These are phyloP conservation scores for Salarias fasciatus DNA, from an alignment of 2,797 vertebrate species.

Conservation along the genomic window DNA sequence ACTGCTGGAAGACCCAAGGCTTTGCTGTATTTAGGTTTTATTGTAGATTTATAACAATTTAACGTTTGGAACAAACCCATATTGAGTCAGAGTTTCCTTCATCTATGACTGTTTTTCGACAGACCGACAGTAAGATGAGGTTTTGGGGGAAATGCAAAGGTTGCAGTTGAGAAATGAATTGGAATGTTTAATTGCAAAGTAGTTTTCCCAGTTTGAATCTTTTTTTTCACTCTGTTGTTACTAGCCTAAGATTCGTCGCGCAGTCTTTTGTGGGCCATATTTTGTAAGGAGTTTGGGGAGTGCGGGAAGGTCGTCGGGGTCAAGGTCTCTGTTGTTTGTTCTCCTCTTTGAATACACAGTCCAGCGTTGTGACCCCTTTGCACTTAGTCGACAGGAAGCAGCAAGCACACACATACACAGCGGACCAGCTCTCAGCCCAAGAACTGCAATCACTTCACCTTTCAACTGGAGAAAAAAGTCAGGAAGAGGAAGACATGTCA, in stretches of 20 bases:
- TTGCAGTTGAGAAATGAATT: no score
- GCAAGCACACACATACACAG: constrained; percentile 54
- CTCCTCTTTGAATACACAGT: constrained; percentile 68
- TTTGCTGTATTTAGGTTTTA: constrained; percentile 18
- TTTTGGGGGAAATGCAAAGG: no score
- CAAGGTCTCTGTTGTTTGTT: constrained; percentile 58
- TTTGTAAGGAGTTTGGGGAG: constrained; percentile 43
- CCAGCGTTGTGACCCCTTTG: constrained; percentile 64
- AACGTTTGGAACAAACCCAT: constrained; percentile 14
- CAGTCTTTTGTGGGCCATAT: constrained; percentile 25
- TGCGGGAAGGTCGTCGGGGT: constrained; percentile 23
- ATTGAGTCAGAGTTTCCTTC: no score
- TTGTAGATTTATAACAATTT: not conserved
- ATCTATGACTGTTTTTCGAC: no score
- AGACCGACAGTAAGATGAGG: no score
- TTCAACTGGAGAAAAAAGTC: constrained; percentile 37
- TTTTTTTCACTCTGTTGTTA: constrained; percentile 24
- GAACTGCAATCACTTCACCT: constrained; percentile 53
- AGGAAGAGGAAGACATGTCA: constrained; percentile 58
- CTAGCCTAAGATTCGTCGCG: constrained; percentile 58
- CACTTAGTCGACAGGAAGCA: constrained; percentile 76
- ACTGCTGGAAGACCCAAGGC: constrained; percentile 47
- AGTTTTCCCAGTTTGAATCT: no score
- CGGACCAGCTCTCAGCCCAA: constrained; percentile 34
- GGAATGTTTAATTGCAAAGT: no score